A percentile compares a stretch with the other conserved stretches of the same genome.
These are phyloP conservation scores for Orthosia cruda DNA, from an alignment of 2,888 invertebrate genomes.

Conservation along the genomic window DNA sequence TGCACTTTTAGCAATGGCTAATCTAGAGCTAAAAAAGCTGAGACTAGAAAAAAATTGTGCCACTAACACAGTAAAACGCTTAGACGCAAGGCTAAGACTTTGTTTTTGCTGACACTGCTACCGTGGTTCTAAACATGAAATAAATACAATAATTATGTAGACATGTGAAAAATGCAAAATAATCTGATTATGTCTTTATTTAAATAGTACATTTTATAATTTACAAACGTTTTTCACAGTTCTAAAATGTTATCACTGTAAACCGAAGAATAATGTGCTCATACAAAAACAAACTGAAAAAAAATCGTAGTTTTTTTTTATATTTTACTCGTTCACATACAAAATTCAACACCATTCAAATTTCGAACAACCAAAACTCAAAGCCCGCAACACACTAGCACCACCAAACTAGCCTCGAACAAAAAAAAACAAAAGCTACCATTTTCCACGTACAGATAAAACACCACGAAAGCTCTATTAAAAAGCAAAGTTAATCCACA, in stretches of 20 bases:
- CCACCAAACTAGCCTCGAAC: slow-evolving; percentile 40
- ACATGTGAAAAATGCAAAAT: neutral
- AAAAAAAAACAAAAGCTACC: slow-evolving; percentile 25
- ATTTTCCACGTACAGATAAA: slow-evolving; percentile 56
- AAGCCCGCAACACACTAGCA: slow-evolving; percentile 33
- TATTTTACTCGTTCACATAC: slow-evolving; percentile 15
- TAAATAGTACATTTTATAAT: neutral
- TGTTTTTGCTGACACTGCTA: neutral
- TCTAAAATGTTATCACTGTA: neutral
- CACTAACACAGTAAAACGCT: neutral
- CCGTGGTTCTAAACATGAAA: neutral
- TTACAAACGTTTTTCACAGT: neutral
- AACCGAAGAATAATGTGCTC: neutral
- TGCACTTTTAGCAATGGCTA: neutral
- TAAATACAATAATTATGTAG: neutral
- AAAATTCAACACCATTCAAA: slow-evolving; percentile 47
- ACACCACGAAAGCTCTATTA: slow-evolving; percentile 53
- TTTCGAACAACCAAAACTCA: slow-evolving; percentile 52
- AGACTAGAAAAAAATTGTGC: neutral
- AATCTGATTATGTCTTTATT: neutral
- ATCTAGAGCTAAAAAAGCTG: neutral
- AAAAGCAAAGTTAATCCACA: slow-evolving; percentile 62
- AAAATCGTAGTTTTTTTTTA: neutral
- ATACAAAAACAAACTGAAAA: neutral
- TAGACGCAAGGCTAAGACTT: neutral